Conservation (phyloP, 2,888 invertebrate genomes). For the Thereva nobilitata region DNA sequence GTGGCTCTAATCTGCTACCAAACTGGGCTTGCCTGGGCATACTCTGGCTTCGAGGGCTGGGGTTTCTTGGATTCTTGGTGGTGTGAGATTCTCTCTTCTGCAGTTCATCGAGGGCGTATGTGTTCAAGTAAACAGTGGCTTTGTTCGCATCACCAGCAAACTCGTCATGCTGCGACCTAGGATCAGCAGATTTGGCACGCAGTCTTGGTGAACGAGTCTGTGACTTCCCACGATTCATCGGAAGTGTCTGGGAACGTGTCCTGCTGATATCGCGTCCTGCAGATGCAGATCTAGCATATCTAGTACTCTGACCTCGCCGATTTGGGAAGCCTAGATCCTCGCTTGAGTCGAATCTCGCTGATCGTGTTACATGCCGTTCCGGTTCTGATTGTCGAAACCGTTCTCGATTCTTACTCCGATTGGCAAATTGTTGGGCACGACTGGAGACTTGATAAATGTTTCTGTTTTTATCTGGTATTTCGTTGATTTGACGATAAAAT, state of each 20-base stretch:
- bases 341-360: constrained; percentile 32
- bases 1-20: constrained; percentile 53
- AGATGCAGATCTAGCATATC: constrained; percentile 46
- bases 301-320: constrained; percentile 52
- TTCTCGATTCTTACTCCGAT: constrained; percentile 51
- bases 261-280: constrained; percentile 49
- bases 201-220: constrained; percentile 45
- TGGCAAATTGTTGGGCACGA: constrained; percentile 48
- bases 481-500: constrained; percentile 2
- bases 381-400: constrained; percentile 42
- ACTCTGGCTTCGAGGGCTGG: constrained; percentile 41
- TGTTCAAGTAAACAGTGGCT: constrained; percentile 71
- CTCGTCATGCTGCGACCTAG: constrained; percentile 49
- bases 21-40: constrained; percentile 47
- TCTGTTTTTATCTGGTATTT: not conserved
- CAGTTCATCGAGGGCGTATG: constrained; percentile 66
- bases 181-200: constrained; percentile 56
- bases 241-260: constrained; percentile 45
- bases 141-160: constrained; percentile 57
- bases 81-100: constrained; percentile 40
- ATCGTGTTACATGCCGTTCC: not conserved
- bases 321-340: constrained; percentile 50
- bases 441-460: not conserved
- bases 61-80: constrained; percentile 15
- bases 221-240: constrained; percentile 46